These are phyloP conservation scores for Sylvia borin DNA, from an alignment of 2,797 vertebrate species.

Conservation along the genomic window DNA sequence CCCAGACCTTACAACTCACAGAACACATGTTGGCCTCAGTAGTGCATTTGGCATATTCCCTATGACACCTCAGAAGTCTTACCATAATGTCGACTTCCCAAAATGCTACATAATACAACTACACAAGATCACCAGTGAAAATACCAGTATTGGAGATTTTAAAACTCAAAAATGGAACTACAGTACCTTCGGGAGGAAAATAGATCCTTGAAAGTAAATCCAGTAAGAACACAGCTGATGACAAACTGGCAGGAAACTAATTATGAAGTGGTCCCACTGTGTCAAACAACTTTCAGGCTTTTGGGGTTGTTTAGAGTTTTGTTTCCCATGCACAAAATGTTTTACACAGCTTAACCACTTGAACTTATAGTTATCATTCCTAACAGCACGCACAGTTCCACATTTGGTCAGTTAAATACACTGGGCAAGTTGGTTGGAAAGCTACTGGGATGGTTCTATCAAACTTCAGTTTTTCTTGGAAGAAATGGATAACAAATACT, in stretches of 20 bases:
- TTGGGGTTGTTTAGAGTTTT: neutral
- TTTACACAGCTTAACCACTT: neutral
- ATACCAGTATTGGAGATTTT: neutral
- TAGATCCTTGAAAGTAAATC: neutral
- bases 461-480: neutral
- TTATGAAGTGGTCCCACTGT: neutral
- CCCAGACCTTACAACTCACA: neutral
- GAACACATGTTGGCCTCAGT: neutral
- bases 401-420: neutral
- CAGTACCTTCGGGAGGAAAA: neutral
- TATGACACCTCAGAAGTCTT: accelerated
- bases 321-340: neutral
- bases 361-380: neutral
- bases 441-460: neutral
- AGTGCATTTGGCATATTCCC: neutral
- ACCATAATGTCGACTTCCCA: neutral
- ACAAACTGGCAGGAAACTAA: neutral
- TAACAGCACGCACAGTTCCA: neutral
- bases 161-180: neutral
- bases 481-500: neutral
- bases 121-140: neutral
- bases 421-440: neutral
- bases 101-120: neutral
- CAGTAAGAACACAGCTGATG: neutral
- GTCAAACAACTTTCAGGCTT: neutral